Base-by-base conservation (phyloP, 2,888 invertebrate species). In the Dysmachus trigonus region DNA sequence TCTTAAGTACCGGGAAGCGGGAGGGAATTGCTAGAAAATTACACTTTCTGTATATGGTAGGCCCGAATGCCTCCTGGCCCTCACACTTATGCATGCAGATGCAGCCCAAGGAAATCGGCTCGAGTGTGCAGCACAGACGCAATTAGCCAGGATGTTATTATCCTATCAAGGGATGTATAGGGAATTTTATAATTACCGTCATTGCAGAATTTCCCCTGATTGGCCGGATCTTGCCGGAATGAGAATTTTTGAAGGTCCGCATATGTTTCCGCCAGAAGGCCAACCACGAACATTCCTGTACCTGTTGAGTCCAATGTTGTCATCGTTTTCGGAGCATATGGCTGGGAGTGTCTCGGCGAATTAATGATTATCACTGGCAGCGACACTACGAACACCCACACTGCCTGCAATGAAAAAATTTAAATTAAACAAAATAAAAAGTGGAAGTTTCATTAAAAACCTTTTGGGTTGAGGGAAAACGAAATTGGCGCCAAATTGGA, bases 211-310 rank as follows among this genome's bases (percentile, higher is more conserved):
- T 96, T 96, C 38, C 98, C 98, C 91, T 96, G 96, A 91, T 98
- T 98, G 0, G 94, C 94, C 0, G 97, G 96, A 91, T 98, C 97
- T 90, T 97, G 96, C 88, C 97, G 95, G 91, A 98, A 98, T 0
- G 96, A 95, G 89, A 97, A 98, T 91, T 98, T 98, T 90, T 98
- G 98, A 81, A 98, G 93, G 93, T 98, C 98, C 0, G 98, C 97
- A 89, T 97, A 96, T 0, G 97, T 97, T 93, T 98, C 98, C 22
- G 96, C 96, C 76, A 97, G 90, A 76, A 98, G 93, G 7, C 98
- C 98, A 73, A 96, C 94, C n/a, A 96, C 94, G 90, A 97, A 98
- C 88, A 98, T 93, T 1, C 96, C 95, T 0, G 96, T 96, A 1
- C 98, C 98, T 4, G 96, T 95, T 1, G 97, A 96, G 91, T 98